Percentiles rank a stretch among this genome's conserved stretches.
phyloP scores from a whole-genome alignment of 2,888 invertebrate genomes.

The Cancer borealis region DNA sequence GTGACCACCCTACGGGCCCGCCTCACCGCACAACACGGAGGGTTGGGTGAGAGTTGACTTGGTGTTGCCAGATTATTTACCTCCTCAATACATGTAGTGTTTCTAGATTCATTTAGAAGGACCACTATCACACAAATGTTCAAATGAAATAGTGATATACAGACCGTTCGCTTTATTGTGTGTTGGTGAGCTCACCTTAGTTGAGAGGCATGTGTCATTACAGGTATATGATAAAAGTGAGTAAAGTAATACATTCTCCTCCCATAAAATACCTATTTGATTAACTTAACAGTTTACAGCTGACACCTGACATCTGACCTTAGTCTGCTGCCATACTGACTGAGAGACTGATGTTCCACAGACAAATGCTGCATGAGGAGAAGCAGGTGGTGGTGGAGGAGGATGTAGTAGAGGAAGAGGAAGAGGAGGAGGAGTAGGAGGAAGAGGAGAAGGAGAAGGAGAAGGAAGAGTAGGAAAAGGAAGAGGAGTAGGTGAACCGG shows the following conservation, averaged over 20 bases:
- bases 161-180: neutral
- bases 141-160: neutral
- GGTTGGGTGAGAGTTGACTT: neutral
- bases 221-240: neutral
- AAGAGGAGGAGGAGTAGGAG: neutral
- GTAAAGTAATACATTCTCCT: constrained; percentile 5
- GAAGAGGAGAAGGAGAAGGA: too few species aligned
- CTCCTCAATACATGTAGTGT: neutral
- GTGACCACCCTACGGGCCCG: constrained; percentile 16
- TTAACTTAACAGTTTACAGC: constrained; percentile 6
- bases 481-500: neutral
- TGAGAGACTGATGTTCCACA: constrained; percentile 1
- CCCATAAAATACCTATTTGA: neutral
- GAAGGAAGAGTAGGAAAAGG: neutral
- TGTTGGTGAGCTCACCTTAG: neutral
- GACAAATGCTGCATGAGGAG: neutral
- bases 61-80: neutral
- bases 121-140: neutral
- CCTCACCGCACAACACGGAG: neutral
- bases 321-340: neutral
- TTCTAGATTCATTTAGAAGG: neutral
- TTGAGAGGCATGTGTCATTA: neutral
- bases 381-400: neutral
- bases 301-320: constrained; percentile 38
- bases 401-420: neutral